These are phyloP conservation scores for Actenoides hombroni DNA, from an alignment of 2,113 vertebrate genomes.

Conservation along the genomic window DNA sequence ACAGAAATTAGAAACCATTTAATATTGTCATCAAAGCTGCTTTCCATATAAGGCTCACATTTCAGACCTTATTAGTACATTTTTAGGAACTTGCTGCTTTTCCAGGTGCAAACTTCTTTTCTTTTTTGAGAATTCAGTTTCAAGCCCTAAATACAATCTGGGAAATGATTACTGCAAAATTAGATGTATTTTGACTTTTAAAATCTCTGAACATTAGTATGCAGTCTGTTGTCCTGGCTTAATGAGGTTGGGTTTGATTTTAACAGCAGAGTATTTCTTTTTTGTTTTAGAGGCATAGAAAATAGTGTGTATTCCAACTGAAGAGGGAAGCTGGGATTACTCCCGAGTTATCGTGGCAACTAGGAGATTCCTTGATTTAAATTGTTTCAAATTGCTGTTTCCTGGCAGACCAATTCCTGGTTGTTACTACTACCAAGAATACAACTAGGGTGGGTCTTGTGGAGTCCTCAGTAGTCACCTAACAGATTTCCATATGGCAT, in stretches of 20 bases:
- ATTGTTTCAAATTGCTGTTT: neutral
- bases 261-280: neutral
- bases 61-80: neutral
- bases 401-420: neutral
- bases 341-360: neutral
- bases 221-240: fast-evolving
- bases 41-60: too few relatives aligned
- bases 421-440: neutral
- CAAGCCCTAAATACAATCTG: too few relatives aligned
- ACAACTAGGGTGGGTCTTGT: neutral
- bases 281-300: neutral
- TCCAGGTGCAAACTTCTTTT: neutral
- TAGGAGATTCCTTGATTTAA: neutral
- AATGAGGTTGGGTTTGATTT: neutral
- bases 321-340: neutral
- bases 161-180: too few relatives aligned
- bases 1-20: too few relatives aligned
- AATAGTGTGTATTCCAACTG: neutral
- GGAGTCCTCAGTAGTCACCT: neutral
- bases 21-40: too few relatives aligned
- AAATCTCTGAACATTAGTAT: neutral
- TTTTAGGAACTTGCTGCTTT: neutral
- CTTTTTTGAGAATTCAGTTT: neutral
- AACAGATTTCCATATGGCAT: neutral
- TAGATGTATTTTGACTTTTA: too few relatives aligned